Evolutionary conservation across 1,140 invertebrate genomes (phyloP), one percentile per base, ranked within the genome.

Genomic region (Augochlora pura): DNA sequence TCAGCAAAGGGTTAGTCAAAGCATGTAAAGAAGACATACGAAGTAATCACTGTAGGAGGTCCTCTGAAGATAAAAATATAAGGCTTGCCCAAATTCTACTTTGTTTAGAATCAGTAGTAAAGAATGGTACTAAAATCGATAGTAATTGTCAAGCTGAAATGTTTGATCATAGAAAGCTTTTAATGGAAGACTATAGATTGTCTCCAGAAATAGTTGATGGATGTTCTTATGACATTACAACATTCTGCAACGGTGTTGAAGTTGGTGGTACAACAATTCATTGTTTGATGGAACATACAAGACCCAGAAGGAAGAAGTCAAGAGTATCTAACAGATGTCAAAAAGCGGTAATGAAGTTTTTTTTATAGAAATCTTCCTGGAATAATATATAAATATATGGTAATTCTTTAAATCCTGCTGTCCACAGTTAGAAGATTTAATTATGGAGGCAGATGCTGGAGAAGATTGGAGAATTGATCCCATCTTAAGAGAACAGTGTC

Each of bases 401-500:
- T 77, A 57, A 69, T 27, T 5, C n/a, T 59, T 73, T 57, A 9
- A 76, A 63, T 59, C 60, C 38, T 78, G 7, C 49, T 82, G 23
- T 39, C 71, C 85, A 83, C 77, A 96, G 93, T 90, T 98, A 52
- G 97, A 98, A 92, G 91, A 93, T 23, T 91, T 98, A 49, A 93
- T 98, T 1, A 96, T 97, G 91, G 95, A 96, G 85, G 95, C 96
- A 18, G 97, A 98, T 93, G 95, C 95, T 39, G 97, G 96, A 10
- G 97, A 98, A 91, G 97, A 98, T 92, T 98, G 97, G 97, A 94
- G 96, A 90, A 97, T 98, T 0, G 98, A 99, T 94, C 97, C 97
- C 27, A 95, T 99, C 77, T 91, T 99, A 69, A 94, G 96, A 78
- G 96, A 96, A 90, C 96, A 97, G 67, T 98, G 98, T 92, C 95